Evolutionary conservation across 2,888 invertebrate genomes (phyloP), one percentile per base, ranked within the genome.

Genomic region (Serrognathus titanus): DNA sequence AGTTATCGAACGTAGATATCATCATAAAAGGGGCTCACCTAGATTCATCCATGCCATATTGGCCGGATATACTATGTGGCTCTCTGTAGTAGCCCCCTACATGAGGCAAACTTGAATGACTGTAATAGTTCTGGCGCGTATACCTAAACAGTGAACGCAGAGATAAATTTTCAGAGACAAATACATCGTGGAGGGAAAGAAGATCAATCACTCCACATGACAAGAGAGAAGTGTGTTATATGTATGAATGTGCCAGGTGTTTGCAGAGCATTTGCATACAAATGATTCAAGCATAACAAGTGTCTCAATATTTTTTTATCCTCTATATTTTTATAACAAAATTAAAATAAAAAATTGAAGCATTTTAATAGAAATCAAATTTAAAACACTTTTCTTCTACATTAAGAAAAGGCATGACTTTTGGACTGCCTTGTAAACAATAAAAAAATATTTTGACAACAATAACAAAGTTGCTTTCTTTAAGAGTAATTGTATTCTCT

Each of bases 61-160:
- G 72, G 74, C 72, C 72, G 53, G 75, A 73, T 60, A 73, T 65
- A 64, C 74, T 75, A 63, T 77, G 69, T 70, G 75, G 70, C 74
- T 81, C 71, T 78, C 81, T 68, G 75, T 79, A 68, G 78, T 78
- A 76, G 68, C 71, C 71, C 53, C 69, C 70, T 60, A 70, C 52
- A 55, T 73, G 71, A 48, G 71, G 67, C 64, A 70, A 67, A 66
- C 73, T 75, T 63, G 73, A 61, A 64, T 77, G 76, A 66, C 75
- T 76, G 71, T 78, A 78, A 77, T 75, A 78, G 70, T 75, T 75
- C 72, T 78, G 78, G 64, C 76, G 71, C 62, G 75, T 72, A 73
- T 76, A 78, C 78, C 78, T 78, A 71, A 66, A 73, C 43, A 51
- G n/a, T 43, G 43, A 43, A 43, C 7, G 24, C 24, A 31, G 24